Evolutionary conservation across 2,797 vertebrate genomes (phyloP).

Genomic region (Chanos chanos): DNA sequence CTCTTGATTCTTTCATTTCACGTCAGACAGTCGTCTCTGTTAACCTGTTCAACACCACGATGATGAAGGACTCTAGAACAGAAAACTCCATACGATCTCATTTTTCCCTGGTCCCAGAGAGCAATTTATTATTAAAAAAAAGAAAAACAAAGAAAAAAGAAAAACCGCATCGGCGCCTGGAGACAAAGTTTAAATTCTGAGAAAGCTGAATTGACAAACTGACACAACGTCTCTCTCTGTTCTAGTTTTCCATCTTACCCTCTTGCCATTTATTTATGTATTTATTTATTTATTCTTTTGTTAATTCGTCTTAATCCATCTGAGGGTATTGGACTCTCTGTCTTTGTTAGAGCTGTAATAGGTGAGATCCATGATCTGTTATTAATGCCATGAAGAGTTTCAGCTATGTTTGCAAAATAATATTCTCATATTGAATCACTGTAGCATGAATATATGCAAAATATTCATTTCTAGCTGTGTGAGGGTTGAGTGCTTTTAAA

Average conservation of each 20-base stretch:
- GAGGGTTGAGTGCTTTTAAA: constrained; percentile 99
- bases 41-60: too few species aligned
- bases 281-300: constrained; percentile 74
- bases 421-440: constrained; percentile 99
- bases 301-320: constrained; percentile 71
- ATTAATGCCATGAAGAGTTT: constrained; percentile 90
- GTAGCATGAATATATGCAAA: constrained; percentile 99
- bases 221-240: constrained; percentile 8
- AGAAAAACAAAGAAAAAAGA: too few species aligned
- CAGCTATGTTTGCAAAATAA: constrained; percentile 97
- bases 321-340: constrained; percentile 68
- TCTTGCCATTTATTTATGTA: constrained; percentile 12
- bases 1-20: too few species aligned
- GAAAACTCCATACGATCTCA: too few species aligned
- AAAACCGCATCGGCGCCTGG: too few species aligned
- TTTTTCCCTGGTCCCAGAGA: too few species aligned
- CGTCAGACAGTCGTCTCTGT: too few species aligned
- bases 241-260: background rate
- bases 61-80: too few species aligned
- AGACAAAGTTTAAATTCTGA: too few species aligned
- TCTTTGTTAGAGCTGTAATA: constrained; percentile 77
- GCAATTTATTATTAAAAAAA: too few species aligned
- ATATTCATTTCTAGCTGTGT: constrained; percentile 98
- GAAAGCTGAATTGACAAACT: too few species aligned
- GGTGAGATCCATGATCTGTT: constrained; percentile 72